Conservation (phyloP, 2,888 invertebrate species). For the Drosophila mimetica region DNA sequence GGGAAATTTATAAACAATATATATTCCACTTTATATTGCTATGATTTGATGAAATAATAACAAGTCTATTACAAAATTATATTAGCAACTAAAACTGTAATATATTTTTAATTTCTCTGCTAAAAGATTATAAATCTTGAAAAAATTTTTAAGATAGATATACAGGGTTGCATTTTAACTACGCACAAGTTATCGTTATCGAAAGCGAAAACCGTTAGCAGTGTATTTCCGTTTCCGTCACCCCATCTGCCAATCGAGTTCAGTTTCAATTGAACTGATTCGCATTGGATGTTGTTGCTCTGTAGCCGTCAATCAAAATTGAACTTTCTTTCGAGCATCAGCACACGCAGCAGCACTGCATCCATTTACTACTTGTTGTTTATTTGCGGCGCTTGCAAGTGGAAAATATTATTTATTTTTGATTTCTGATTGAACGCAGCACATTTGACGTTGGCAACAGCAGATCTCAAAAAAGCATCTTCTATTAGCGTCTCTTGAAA, state of each 20-base stretch:
- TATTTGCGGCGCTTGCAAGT: slow-evolving; percentile 28
- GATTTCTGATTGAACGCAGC: slow-evolving; percentile 43
- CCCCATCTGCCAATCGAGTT: neutral
- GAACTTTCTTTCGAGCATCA: slow-evolving; percentile 61
- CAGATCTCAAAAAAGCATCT: slow-evolving; percentile 27
- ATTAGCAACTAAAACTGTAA: slow-evolving; percentile 1
- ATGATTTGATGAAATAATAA: slow-evolving; percentile 10
- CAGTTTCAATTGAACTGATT: slow-evolving; percentile 18
- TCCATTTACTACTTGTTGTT: slow-evolving; percentile 34
- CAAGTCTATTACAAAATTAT: neutral
- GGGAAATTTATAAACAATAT: neutral
- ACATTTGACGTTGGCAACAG: slow-evolving; percentile 67
- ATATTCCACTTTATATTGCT: neutral
- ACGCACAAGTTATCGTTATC: slow-evolving; percentile 3
- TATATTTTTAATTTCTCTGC: neutral
- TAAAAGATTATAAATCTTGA: neutral
- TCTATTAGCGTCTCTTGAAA: slow-evolving; percentile 46
- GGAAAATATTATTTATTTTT: slow-evolving; percentile 48
- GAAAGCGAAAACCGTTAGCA: neutral
- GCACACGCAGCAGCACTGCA: slow-evolving; percentile 42
- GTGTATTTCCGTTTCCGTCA: slow-evolving; percentile 10
- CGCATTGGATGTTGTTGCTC: slow-evolving; percentile 32
- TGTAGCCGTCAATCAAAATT: slow-evolving; percentile 64
- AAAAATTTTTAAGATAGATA: neutral
- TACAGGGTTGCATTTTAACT: neutral